These are phyloP conservation scores for Mycetomoellerius zeteki DNA, from an alignment of 1,140 invertebrate genomes.

Conservation along the genomic window DNA sequence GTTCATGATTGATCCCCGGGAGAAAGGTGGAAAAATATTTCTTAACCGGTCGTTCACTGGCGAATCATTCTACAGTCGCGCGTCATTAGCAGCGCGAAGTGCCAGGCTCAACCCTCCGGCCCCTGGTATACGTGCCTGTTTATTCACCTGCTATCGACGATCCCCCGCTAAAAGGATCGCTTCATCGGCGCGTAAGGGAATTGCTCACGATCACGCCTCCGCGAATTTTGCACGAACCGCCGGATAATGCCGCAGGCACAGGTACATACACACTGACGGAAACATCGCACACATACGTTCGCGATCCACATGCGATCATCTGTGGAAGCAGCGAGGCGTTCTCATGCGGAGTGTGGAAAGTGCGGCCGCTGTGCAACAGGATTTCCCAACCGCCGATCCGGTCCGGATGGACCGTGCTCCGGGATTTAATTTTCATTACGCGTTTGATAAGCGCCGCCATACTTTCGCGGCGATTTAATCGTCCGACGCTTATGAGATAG, in stretches of 20 bases:
- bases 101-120: slow-evolving; percentile 26
- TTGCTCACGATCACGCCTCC: slow-evolving; percentile 73
- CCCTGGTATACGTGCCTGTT: slow-evolving; percentile 43
- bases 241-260: slow-evolving; percentile 36
- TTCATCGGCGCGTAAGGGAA: slow-evolving; percentile 67
- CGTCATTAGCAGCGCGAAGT: slow-evolving; percentile 24
- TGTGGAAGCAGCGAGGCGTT: slow-evolving; percentile 34
- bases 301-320: too few relatives aligned
- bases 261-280: background rate
- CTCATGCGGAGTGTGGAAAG: slow-evolving; percentile 42
- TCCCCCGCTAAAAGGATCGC: slow-evolving; percentile 56
- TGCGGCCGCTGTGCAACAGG: slow-evolving; percentile 49
- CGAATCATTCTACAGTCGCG: background rate
- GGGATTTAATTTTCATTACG: slow-evolving; percentile 33
- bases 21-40: background rate
- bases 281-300: background rate
- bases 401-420: slow-evolving; percentile 1
- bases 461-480: slow-evolving; percentile 11
- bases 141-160: slow-evolving; percentile 65
- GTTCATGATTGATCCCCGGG: too few relatives aligned
- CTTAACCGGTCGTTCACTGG: background rate
- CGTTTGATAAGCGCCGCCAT: background rate
- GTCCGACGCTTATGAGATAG: background rate
- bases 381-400: slow-evolving; percentile 51
- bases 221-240: slow-evolving; percentile 72